Percentiles rank a stretch among this genome's conserved stretches.
Evolutionary conservation across 1,140 invertebrate species (phyloP).

Genomic region (Neuroterus valhalla): DNA sequence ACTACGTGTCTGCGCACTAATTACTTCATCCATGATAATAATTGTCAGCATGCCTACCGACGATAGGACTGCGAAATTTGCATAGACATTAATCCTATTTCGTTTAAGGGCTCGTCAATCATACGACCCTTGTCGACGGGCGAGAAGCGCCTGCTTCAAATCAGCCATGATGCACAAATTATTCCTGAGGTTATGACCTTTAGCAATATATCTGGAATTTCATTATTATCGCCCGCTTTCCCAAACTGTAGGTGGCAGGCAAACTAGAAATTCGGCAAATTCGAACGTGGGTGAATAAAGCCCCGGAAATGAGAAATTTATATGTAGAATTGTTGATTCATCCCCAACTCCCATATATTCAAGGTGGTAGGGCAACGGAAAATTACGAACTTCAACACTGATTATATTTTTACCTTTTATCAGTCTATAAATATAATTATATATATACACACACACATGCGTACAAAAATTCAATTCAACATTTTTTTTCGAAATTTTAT

Average conservation of each 20-base stretch:
- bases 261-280: background rate
- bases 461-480: too few species aligned
- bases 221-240: too few species aligned
- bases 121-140: conserved; percentile 42
- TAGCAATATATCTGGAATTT: too few species aligned
- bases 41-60: conserved; percentile 12
- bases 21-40: conserved; percentile 4
- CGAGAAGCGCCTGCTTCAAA: conserved; percentile 6
- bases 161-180: background rate
- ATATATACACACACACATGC: too few species aligned
- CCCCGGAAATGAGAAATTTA: background rate
- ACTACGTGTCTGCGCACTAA: background rate
- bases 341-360: too few species aligned
- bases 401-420: too few species aligned
- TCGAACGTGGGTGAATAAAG: background rate
- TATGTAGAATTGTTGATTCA: background rate
- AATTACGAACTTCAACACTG: too few species aligned
- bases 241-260: background rate
- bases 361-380: too few species aligned
- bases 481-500: too few species aligned
- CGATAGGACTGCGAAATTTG: conserved; percentile 49
- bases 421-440: too few species aligned
- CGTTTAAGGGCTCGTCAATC: conserved; percentile 64
- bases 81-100: conserved; percentile 61
- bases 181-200: background rate